Conservation (phyloP, 2,888 invertebrate genomes). For the Catocala nupta region DNA sequence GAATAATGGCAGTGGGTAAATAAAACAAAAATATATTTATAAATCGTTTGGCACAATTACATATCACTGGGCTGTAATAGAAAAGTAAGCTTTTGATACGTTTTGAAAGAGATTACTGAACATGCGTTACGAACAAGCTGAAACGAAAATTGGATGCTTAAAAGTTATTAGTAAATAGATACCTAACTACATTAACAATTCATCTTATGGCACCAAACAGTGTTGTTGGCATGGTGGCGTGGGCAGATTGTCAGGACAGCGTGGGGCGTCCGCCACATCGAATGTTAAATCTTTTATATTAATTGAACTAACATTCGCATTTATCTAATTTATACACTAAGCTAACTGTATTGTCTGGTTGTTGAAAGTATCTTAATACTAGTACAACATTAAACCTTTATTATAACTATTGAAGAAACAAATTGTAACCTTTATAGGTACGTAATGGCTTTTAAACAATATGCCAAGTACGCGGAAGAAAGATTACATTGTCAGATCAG, state of each 20-base stretch:
- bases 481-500: constrained; percentile 35
- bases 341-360: constrained; percentile 58
- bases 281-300: constrained; percentile 2
- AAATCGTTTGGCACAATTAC: constrained; percentile 61
- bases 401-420: constrained; percentile 44
- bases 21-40: constrained; percentile 34
- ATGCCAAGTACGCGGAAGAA: constrained; percentile 19
- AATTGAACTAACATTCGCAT: constrained; percentile 37
- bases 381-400: constrained; percentile 49
- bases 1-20: constrained; percentile 54
- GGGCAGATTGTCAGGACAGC: neutral
- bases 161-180: constrained; percentile 63
- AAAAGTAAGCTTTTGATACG: constrained; percentile 32
- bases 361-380: constrained; percentile 46
- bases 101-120: constrained; percentile 29
- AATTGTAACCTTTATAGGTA: constrained; percentile 23
- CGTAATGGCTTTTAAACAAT: constrained; percentile 14
- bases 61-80: constrained; percentile 49
- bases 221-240: constrained; percentile 46
- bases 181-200: constrained; percentile 73
- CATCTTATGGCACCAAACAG: constrained; percentile 72
- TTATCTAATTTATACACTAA: constrained; percentile 51
- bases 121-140: constrained; percentile 45
- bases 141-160: constrained; percentile 39
- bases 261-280: constrained; percentile 7